A percentile compares a stretch with the other conserved stretches of the same genome.
These are phyloP conservation scores for Diglossa cyanea DNA, from an alignment of 2,797 vertebrate genomes.

Conservation along the genomic window DNA sequence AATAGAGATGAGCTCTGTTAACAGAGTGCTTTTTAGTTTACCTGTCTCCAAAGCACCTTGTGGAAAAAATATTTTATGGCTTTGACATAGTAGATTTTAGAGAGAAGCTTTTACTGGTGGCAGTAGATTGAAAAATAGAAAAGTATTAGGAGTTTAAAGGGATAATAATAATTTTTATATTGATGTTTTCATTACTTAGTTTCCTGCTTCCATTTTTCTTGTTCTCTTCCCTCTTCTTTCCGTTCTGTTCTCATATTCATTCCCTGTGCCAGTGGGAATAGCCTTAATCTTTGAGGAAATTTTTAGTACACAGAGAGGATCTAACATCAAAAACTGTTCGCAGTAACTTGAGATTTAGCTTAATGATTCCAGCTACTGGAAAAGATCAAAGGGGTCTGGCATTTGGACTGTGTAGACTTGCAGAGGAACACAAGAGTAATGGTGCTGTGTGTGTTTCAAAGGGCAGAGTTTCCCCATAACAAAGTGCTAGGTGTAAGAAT, in stretches of 20 bases:
- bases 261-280: slow-evolving; percentile 11
- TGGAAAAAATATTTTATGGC: not conserved
- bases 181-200: not conserved
- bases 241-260: not conserved
- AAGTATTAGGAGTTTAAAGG: not conserved
- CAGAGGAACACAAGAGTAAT: not conserved
- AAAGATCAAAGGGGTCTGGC: not conserved
- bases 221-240: not conserved
- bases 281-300: not conserved
- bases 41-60: not conserved
- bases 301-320: not conserved
- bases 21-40: not conserved
- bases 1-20: not conserved
- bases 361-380: not conserved
- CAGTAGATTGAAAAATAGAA: not conserved
- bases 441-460: not conserved
- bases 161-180: not conserved
- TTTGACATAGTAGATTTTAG: not conserved
- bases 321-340: not conserved
- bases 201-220: not conserved
- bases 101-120: not conserved
- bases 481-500: not conserved
- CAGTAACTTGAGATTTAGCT: not conserved
- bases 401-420: not conserved
- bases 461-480: not conserved